Base-by-base conservation (phyloP, 1,140 invertebrate species). In the Zophobas atratus region DNA sequence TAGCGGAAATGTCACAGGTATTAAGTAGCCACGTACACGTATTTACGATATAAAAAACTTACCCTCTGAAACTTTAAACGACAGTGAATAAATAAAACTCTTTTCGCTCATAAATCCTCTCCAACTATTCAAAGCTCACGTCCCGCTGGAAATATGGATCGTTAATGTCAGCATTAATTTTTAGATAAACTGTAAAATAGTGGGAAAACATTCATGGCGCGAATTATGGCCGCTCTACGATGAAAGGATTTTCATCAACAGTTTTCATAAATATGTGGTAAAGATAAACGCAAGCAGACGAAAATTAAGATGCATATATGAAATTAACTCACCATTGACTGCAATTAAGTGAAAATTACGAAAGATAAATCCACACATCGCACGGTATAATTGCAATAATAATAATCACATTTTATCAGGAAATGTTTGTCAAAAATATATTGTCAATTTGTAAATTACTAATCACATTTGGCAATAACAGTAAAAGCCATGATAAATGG, bases 141-240 rank as follows among this genome's bases (percentile, higher is more conserved):
- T 43, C 35, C 38, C 33, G 56, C 1, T 38, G 36, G n/a, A 60
- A 60, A 60, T 60, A 60, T 60, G 8, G 38, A 2, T 39, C 60
- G 60, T 43, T 67, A 67, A 67, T 67, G 60, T 67, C 60, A 43
- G 41, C 60, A 67, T 67, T 39, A 67, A 67, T 67, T 67, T 67
- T 67, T 43, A 60, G 60, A 67, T 67, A 67, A 67, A 67, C 20
- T 43, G 6, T 34, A 43, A 67, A 67, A 67, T 43, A 36, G 60
- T 43, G 20, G 43, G 8, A 36, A 8, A 60, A 8, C 4, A 6
- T 35, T 60, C 20, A 20, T 20, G 20, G 20, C 20, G 20, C 20
- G 20, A 20, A 20, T 20, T 20, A 20, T 20, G 20, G 20, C 20
- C 20, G 20, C 20, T 20, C 20, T 20, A 20, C 20, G 20, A 20